phyloP scores from a whole-genome alignment of 1,140 invertebrate genomes.

The Eciton burchellii region DNA sequence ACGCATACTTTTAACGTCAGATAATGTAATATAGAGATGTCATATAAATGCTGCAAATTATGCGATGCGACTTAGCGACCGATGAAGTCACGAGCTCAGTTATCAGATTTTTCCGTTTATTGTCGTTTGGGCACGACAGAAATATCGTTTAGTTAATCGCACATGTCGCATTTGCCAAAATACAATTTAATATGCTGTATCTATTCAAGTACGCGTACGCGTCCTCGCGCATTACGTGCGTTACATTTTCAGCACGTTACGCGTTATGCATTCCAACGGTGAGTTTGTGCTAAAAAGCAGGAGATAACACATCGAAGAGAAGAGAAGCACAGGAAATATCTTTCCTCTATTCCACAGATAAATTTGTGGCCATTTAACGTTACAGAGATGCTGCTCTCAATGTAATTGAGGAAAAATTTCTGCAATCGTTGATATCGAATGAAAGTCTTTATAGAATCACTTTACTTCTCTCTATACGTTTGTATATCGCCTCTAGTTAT shows the following conservation, averaged over 20 bases:
- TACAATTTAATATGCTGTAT: neutral
- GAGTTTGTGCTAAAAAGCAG: constrained; percentile 11
- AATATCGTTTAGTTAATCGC: neutral
- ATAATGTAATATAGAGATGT: too few relatives aligned
- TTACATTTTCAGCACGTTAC: neutral
- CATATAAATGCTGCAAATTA: too few relatives aligned
- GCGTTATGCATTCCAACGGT: constrained; percentile 29
- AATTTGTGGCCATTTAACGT: too few relatives aligned
- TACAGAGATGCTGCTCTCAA: too few relatives aligned
- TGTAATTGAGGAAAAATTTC: neutral
- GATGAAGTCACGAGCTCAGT: too few relatives aligned
- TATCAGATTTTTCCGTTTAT: too few relatives aligned
- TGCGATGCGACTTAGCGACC: too few relatives aligned
- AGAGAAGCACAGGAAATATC: neutral
- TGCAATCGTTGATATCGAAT: neutral
- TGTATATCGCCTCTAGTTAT: neutral
- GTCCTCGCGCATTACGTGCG: constrained; percentile 45
- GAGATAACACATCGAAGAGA: neutral
- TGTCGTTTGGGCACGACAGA: too few relatives aligned
- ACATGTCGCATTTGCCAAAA: neutral
- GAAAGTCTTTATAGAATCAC: neutral
- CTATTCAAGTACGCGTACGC: constrained; percentile 25
- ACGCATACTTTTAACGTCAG: neutral
- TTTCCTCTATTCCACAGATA: too few relatives aligned
- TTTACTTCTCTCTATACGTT: neutral